phyloP scores from a whole-genome alignment of 2,113 vertebrate genomes.

The Phalacrocorax carbo region DNA sequence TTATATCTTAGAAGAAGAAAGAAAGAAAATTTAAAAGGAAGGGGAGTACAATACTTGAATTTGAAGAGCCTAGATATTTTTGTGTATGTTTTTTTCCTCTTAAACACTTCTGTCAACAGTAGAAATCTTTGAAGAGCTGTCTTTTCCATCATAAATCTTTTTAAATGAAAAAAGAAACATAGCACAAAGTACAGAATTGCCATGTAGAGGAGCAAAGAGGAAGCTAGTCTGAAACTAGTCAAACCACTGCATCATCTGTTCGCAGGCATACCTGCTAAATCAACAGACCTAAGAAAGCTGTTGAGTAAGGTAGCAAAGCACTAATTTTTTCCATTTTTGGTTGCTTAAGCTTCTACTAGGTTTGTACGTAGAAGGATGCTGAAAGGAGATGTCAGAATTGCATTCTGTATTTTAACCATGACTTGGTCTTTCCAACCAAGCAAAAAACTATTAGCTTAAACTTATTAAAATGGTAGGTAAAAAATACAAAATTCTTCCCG shows the following conservation, averaged over 20 bases:
- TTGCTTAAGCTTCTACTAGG: neutral
- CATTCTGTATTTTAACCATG: neutral
- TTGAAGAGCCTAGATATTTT: neutral
- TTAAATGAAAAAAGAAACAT: neutral
- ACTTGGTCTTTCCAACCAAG: neutral
- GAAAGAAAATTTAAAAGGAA: neutral
- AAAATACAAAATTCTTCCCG: neutral
- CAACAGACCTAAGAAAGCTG: neutral
- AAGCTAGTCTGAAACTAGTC: neutral
- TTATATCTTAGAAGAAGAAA: neutral
- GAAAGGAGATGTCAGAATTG: neutral
- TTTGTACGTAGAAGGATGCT: neutral
- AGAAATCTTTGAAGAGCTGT: neutral
- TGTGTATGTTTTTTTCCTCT: neutral
- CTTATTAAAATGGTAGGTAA: neutral
- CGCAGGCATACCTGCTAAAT: neutral
- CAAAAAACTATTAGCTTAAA: conserved; percentile 11
- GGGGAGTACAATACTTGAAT: neutral
- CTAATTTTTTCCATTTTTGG: neutral
- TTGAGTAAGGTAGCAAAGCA: neutral
- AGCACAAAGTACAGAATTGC: neutral
- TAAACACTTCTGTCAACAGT: neutral
- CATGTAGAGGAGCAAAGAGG: neutral
- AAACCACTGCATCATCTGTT: neutral
- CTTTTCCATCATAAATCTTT: neutral